phyloP scores from a whole-genome alignment of 2,888 invertebrate species.

The Pristionchus arcanus region DNA sequence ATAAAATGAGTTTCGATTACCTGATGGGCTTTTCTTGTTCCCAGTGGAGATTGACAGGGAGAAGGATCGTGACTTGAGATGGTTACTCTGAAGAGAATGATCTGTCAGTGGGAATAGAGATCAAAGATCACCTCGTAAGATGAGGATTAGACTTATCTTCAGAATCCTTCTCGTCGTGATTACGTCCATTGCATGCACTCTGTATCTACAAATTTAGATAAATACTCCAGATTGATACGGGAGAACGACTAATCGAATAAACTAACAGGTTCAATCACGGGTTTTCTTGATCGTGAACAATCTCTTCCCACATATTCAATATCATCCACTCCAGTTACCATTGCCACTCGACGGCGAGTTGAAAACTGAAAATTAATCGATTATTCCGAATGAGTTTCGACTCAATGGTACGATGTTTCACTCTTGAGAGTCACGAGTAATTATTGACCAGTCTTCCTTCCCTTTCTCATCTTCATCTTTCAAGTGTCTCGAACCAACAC shows the following conservation, averaged over 20 bases:
- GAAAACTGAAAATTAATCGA: slow-evolving; percentile 69
- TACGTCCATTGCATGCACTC: not conserved
- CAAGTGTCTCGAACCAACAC: slow-evolving; percentile 30
- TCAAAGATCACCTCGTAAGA: slow-evolving; percentile 41
- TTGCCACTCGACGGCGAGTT: slow-evolving; percentile 69
- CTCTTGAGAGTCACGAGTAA: not conserved
- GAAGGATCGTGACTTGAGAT: slow-evolving; percentile 4
- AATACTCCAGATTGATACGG: not conserved
- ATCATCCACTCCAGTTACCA: slow-evolving; percentile 70
- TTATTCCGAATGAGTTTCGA: not conserved
- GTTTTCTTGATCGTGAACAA: not conserved
- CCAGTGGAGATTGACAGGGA: slow-evolving; percentile 28
- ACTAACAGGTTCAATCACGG: not conserved
- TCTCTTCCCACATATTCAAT: slow-evolving; percentile 64
- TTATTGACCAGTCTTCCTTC: slow-evolving; percentile 3
- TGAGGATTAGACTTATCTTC: not conserved
- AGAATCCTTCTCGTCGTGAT: not conserved
- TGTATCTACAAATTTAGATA: not conserved
- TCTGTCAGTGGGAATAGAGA: not conserved
- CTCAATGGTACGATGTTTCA: not conserved
- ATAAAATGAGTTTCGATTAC: not conserved
- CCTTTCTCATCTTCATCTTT: slow-evolving; percentile 29
- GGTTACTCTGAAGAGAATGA: not conserved
- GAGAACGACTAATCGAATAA: not conserved
- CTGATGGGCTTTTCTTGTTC: slow-evolving; percentile 35